phyloP scores from a whole-genome alignment of 2,113 vertebrate genomes.

The Colius striatus region DNA sequence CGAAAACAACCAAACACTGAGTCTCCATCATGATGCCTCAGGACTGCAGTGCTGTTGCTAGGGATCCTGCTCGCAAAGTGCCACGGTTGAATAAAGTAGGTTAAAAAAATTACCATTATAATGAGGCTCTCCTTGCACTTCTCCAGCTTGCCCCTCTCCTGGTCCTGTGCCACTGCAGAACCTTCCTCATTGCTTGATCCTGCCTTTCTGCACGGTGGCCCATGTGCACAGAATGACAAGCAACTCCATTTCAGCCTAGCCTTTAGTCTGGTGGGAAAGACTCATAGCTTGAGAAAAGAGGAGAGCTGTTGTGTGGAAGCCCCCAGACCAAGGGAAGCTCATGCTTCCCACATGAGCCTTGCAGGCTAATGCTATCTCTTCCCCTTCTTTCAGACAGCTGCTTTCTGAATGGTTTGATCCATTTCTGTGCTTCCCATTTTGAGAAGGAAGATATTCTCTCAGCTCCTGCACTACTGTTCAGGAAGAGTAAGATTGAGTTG shows the following conservation, averaged over 20 bases:
- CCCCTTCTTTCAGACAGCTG: not conserved
- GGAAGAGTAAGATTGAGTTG: not conserved
- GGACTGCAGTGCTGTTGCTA: slow-evolving; percentile 12
- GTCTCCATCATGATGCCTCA: not conserved
- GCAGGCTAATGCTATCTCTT: not conserved
- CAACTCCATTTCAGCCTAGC: not conserved
- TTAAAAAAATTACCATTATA: slow-evolving; percentile 32
- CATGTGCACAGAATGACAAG: not conserved
- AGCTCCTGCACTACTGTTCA: not conserved
- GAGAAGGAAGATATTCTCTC: not conserved
- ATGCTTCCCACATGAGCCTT: not conserved
- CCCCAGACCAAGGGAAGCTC: not conserved
- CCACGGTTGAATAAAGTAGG: not conserved
- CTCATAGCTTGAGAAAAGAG: not conserved
- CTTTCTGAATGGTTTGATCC: not conserved
- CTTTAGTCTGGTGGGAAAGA: not conserved
- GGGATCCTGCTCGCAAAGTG: not conserved
- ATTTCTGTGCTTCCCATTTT: not conserved
- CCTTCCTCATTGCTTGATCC: not conserved
- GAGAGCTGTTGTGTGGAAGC: not conserved
- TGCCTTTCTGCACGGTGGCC: not conserved
- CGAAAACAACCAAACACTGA: not conserved
- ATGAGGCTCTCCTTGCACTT: not conserved
- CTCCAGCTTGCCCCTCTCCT: not conserved
- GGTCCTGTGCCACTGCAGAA: not conserved